Evolutionary conservation across 2,888 invertebrate genomes (phyloP), one percentile per base, ranked within the genome.

Genomic region (Chymomyza procnemis): DNA sequence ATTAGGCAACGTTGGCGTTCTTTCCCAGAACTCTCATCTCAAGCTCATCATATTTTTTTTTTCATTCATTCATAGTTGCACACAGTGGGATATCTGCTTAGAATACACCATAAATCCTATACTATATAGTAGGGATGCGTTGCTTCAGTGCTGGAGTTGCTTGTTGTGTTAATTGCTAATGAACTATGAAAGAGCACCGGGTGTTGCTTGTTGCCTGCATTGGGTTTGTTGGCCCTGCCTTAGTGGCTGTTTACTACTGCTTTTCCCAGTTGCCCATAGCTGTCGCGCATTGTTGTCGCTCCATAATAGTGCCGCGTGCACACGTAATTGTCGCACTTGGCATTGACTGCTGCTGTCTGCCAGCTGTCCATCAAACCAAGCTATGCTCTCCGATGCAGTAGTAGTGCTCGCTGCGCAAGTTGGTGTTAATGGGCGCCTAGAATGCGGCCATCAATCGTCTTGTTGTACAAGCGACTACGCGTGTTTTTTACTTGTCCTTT

Each of bases 351-450:
- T 47, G 47, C 50, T 19, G 34, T 50, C 19, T 50, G 50, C 21
- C 54, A 56, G 80, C 84, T 82, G 85, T 85, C 81, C 84, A 82
- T 82, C 81, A 78, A 82, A 76, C 80, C n/a, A 4, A 19, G 12
- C 52, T 19, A 50, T 21, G 21, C 21, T 41, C 34, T 41, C n/a
- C n/a, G 34, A 12, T 41, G 34, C 34, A 41, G 30, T 30, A 30
- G 30, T n/a, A 30, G 34, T 41, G 81, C 85, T 82, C n/a, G n/a
- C 83, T 85, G 70, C 34, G 85, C 85, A 83, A 85, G 66, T 80
- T 81, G 85, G 81, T 81, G 81, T 82, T 82, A 82, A 82, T 82
- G 81, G 81, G 85, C 75, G 81, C 76, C 85, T 82, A 82, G 81
- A 82, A 82, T 82, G 81, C 78, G 54, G 54, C 19, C 19, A 50